Base-by-base conservation (phyloP, 2,888 invertebrate species). In the Meloe dianella region DNA sequence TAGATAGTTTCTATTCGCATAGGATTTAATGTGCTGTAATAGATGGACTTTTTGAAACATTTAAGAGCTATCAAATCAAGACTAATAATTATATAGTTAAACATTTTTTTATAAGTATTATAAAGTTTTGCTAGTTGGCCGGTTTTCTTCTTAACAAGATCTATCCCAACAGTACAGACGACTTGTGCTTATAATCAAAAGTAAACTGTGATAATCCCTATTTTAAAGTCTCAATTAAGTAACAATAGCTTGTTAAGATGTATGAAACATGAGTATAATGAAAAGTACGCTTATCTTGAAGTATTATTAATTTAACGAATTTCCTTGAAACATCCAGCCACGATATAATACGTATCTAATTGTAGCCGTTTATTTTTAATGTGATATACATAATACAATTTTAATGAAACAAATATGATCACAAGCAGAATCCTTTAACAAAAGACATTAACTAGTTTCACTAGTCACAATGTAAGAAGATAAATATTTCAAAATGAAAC, bases 241-340 rank as follows among this genome's bases (percentile, higher is more conserved):
- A 66, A 66, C 66, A 66, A 66, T 66, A 47, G 59, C 62, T 66
- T 66, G 66, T 66, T 66, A 66, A 63, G 61, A 66, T 51, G 57
- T 66, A 58, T 47, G 62, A 66, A 66, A 62, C 59, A 62, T 54
- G 66, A 63, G 38, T 32, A 65, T 65, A 65, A 65, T 65, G 61
- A 65, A 65, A 65, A 57, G 61, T 58, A 51, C 41, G n/a, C 41
- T 60, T 51, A 51, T 64, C 64, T 60, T 64, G 56, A 51, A 65
- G 58, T 61, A 54, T 65, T 65, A 65, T 65, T 66, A 66, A 66
- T 63, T 66, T 66, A 66, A 63, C 58, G 63, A 63, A 61, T 62
- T 61, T 56, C 59, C 56, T 38, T 59, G 54, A 57, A 65, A 61
- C 62, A n/a, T 60, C 27, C 62, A 61, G 32, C 66, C 38, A 54